Percentiles rank a stretch among this genome's conserved stretches.
Evolutionary conservation across 2,113 vertebrate species (phyloP).

Genomic region (Protomyctophum bolini): DNA sequence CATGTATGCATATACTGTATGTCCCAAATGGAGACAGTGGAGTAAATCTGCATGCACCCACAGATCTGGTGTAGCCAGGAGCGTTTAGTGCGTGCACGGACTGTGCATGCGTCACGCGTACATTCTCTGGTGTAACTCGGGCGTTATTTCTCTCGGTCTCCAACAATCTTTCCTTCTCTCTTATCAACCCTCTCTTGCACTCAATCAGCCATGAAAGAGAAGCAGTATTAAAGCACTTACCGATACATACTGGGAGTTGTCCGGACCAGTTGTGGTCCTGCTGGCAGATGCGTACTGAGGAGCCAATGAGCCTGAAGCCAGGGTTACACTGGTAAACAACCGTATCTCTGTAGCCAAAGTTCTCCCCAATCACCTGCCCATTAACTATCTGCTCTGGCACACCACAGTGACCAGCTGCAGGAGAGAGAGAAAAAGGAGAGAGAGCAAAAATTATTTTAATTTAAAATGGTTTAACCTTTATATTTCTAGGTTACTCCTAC

Average conservation of each 20-base stretch:
- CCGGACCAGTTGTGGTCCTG: conserved; percentile 98
- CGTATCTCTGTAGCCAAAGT: conserved; percentile 95
- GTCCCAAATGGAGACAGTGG: no score
- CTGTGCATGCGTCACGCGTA: no score
- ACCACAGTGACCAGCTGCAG: conserved; percentile 92
- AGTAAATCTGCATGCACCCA: no score
- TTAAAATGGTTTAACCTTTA: not conserved
- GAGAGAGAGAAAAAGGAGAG: not conserved
- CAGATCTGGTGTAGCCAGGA: no score
- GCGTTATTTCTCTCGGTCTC: no score
- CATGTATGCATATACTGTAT: no score
- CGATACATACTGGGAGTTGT: conserved; percentile 91
- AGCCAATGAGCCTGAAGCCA: conserved; percentile 94
- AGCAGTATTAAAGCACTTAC: conserved; percentile 82
- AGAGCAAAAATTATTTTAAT: not conserved
- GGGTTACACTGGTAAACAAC: conserved; percentile 97
- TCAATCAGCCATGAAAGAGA: not conserved
- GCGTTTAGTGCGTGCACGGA: no score
- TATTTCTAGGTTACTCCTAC: not conserved
- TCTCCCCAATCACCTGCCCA: conserved; percentile 96
- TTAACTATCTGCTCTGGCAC: conserved; percentile 93
- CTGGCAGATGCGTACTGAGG: conserved; percentile 94
- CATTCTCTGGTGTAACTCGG: no score
- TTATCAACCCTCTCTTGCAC: not conserved
- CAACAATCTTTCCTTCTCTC: no score